Conservation (phyloP, 2,888 invertebrate genomes). For the Scaptomyza polygonia region DNA sequence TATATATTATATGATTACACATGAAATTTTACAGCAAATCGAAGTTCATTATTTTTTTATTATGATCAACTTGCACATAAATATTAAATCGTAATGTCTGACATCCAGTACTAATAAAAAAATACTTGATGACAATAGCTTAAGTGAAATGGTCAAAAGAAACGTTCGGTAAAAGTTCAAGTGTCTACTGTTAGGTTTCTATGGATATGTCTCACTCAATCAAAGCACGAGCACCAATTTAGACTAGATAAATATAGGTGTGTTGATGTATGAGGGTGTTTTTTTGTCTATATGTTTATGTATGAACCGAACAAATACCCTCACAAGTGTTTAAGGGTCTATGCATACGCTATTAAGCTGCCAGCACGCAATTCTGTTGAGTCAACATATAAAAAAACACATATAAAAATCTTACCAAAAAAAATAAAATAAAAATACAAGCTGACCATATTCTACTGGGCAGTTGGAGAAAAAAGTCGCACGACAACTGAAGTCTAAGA, state of each 20-base stretch:
- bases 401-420: constrained; percentile 11
- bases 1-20: neutral
- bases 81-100: constrained; percentile 4
- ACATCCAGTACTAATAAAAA: constrained; percentile 14
- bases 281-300: constrained; percentile 5
- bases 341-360: constrained; percentile 33
- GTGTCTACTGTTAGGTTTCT: constrained; percentile 50
- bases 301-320: constrained; percentile 20
- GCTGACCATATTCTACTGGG: constrained; percentile 27
- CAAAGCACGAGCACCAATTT: constrained; percentile 37
- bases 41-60: constrained; percentile 8
- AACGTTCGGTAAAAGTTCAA: neutral
- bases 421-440: constrained; percentile 5
- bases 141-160: constrained; percentile 16
- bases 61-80: constrained; percentile 11
- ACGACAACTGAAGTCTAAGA: constrained; percentile 48
- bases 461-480: constrained; percentile 42
- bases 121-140: constrained; percentile 5
- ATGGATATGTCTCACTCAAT: constrained; percentile 63
- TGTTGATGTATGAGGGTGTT: neutral
- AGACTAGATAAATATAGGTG: constrained; percentile 40
- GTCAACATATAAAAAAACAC: constrained; percentile 64
- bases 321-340: constrained; percentile 19
- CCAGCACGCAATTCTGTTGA: constrained; percentile 69
- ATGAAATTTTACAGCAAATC: constrained; percentile 17